Evolutionary conservation across 2,797 vertebrate species (phyloP).

Genomic region (Tenualosa thibaudeaui): DNA sequence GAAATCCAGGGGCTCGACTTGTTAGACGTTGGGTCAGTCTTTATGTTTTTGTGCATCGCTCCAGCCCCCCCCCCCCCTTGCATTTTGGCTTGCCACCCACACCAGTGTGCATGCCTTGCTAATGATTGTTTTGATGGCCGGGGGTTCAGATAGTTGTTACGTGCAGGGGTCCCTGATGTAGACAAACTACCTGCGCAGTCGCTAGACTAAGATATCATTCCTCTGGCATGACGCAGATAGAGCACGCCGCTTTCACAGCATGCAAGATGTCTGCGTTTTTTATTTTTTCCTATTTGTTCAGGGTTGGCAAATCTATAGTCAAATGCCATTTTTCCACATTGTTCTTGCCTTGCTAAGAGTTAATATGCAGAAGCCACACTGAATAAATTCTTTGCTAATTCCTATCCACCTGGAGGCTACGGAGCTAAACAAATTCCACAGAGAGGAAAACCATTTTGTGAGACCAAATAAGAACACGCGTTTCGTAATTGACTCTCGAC

Average conservation of each 20-base stretch:
- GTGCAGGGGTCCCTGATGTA: background rate
- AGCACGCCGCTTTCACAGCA: no score
- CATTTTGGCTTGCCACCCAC: conserved; percentile 65
- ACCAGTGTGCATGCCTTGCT: conserved; percentile 45
- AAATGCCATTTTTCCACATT: background rate
- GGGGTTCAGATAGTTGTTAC: conserved; percentile 25
- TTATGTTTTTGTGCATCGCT: conserved; percentile 45
- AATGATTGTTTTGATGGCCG: conserved; percentile 52
- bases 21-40: conserved; percentile 64
- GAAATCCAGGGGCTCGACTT: conserved; percentile 69
- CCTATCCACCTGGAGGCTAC: conserved; percentile 67
- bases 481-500: conserved; percentile 73
- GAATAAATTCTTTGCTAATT: conserved; percentile 61
- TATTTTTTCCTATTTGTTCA: background rate
- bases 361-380: background rate
- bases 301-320: background rate
- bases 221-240: background rate
- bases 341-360: conserved; percentile 1
- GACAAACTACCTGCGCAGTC: background rate
- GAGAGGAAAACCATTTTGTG: conserved; percentile 62
- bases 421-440: conserved; percentile 65
- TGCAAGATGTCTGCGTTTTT: no score
- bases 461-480: conserved; percentile 70
- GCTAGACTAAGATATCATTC: conserved; percentile 6
- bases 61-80: background rate